Percentiles rank a stretch among this genome's conserved stretches.
Conservation (phyloP, 2,113 vertebrate genomes). For the Poeciliopsis turrubarensis region DNA sequence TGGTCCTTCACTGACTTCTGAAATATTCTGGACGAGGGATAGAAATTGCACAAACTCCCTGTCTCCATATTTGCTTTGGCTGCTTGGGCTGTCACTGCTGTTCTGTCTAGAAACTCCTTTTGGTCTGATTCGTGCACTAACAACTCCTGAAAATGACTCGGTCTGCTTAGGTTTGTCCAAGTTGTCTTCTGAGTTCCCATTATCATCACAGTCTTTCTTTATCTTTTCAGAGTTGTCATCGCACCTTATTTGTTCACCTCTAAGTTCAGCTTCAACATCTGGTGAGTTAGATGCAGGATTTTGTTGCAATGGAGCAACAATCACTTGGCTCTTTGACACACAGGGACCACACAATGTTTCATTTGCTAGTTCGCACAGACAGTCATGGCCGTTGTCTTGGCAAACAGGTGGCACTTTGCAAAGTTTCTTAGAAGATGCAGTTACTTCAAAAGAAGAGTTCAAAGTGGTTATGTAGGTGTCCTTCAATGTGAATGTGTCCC, state of each 20-base stretch:
- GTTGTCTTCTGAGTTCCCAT: slow-evolving; percentile 55
- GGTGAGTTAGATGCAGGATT: neutral
- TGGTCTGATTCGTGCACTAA: slow-evolving; percentile 69
- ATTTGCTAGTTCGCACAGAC: slow-evolving; percentile 20
- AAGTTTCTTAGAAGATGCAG: slow-evolving; percentile 29
- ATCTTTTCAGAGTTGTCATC: slow-evolving; percentile 25
- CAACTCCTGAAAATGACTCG: slow-evolving; percentile 44
- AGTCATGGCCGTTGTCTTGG: slow-evolving; percentile 42
- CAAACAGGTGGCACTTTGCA: slow-evolving; percentile 51
- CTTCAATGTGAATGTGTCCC: slow-evolving; percentile 56
- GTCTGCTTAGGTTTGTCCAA: neutral
- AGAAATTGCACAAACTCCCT: slow-evolving; percentile 58
- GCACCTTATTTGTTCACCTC: neutral
- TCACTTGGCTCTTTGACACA: slow-evolving; percentile 4
- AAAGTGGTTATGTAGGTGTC: slow-evolving; percentile 60
- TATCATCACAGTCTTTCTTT: slow-evolving; percentile 52
- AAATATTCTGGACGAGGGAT: slow-evolving; percentile 60
- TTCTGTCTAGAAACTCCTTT: slow-evolving; percentile 55
- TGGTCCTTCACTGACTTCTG: slow-evolving; percentile 46
- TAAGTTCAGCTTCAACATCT: slow-evolving; percentile 10
- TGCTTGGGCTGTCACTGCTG: slow-evolving; percentile 45
- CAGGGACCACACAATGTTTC: neutral
- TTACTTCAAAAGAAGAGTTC: slow-evolving; percentile 61
- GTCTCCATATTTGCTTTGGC: slow-evolving; percentile 38
- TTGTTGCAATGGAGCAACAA: neutral